phyloP scores from a whole-genome alignment of 2,113 vertebrate genomes.

The Camelus bactrianus region DNA sequence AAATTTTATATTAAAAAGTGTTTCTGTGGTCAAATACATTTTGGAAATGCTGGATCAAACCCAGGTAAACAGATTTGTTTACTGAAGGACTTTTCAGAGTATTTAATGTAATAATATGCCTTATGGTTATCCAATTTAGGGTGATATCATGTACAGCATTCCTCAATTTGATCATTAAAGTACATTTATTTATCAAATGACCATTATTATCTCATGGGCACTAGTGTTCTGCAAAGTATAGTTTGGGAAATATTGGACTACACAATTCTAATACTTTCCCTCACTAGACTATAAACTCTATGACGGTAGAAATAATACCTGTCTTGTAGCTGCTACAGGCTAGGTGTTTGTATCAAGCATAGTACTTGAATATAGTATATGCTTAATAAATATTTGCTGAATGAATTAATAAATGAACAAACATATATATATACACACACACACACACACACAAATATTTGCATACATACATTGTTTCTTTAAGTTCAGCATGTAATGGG shows the following conservation, averaged over 20 bases:
- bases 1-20: not conserved
- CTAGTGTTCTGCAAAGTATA: not conserved
- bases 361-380: not conserved
- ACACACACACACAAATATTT: not conserved
- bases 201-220: not conserved
- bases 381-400: not conserved
- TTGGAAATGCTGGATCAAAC: slow-evolving; percentile 19
- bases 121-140: not conserved
- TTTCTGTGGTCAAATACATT: not conserved
- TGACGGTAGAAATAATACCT: not conserved
- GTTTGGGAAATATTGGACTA: not conserved
- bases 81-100: not conserved
- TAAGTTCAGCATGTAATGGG: not conserved
- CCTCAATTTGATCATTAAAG: not conserved
- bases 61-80: not conserved
- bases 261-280: not conserved
- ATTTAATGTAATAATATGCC: not conserved
- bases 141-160: not conserved
- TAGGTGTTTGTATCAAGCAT: not conserved
- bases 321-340: not conserved
- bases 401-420: not conserved
- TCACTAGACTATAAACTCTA: not conserved
- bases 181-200: not conserved
- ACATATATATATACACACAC: not conserved
- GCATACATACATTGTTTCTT: not conserved